Conservation (phyloP, 1,140 invertebrate genomes). For the Drosophila biarmipes region DNA sequence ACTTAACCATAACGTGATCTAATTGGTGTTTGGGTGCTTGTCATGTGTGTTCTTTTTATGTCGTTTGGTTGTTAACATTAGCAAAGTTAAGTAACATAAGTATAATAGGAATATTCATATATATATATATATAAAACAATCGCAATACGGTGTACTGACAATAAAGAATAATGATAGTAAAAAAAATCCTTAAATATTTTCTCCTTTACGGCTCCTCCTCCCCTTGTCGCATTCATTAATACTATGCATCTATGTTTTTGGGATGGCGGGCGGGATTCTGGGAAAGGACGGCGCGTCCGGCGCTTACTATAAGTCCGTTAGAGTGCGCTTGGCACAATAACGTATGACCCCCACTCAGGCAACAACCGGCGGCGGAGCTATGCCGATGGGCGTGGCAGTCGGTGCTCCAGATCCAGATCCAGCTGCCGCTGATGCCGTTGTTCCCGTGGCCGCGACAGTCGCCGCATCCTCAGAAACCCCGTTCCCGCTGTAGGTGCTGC, state of each 20-base stretch:
- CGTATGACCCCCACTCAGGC: constrained; percentile 84
- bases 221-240: constrained; percentile 51
- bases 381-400: constrained; percentile 50
- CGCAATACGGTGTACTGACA: constrained; percentile 42
- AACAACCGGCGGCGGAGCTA: constrained; percentile 80
- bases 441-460: constrained; percentile 12
- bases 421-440: constrained; percentile 7
- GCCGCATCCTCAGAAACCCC: constrained; percentile 1
- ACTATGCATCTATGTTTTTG: constrained; percentile 61
- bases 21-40: constrained; percentile 13
- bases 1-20: constrained; percentile 32
- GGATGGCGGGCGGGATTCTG: constrained; percentile 1
- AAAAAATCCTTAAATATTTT: constrained; percentile 40
- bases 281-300: constrained; percentile 54
- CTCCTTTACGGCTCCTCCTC: constrained; percentile 9
- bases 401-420: constrained; percentile 24
- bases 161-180: constrained; percentile 30
- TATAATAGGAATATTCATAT: constrained; percentile 34
- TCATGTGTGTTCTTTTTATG: constrained; percentile 24
- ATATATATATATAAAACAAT: constrained; percentile 31
- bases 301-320: constrained; percentile 80
- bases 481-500: constrained; percentile 27
- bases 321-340: constrained; percentile 80
- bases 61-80: constrained; percentile 16
- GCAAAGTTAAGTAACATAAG: constrained; percentile 55